phyloP scores from a whole-genome alignment of 2,888 invertebrate species.

The Trilocha varians region DNA sequence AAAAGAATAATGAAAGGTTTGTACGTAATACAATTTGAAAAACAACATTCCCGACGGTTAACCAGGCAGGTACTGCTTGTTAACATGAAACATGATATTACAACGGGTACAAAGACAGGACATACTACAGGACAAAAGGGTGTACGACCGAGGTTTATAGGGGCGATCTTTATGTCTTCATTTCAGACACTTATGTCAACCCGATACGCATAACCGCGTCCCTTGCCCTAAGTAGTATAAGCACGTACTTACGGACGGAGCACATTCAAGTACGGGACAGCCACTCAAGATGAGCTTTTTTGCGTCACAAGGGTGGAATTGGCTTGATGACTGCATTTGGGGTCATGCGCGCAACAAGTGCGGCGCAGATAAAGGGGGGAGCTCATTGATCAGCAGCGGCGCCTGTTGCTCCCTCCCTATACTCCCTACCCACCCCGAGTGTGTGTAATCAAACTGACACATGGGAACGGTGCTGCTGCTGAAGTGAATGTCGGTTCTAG shows the following conservation, averaged over 20 bases:
- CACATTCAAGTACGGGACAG: neutral
- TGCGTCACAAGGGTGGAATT: neutral
- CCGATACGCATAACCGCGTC: neutral
- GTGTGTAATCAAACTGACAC: conserved; percentile 42
- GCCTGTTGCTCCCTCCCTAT: conserved; percentile 53
- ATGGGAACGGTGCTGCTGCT: conserved; percentile 13
- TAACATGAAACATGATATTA: neutral
- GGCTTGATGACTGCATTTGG: conserved; percentile 17
- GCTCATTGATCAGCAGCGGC: conserved; percentile 59
- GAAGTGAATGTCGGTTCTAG: conserved; percentile 5
- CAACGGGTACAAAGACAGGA: neutral
- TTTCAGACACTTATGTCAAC: neutral
- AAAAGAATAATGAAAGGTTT: no score
- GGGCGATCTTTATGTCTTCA: neutral
- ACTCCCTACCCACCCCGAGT: conserved; percentile 10
- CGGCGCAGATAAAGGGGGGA: conserved; percentile 48
- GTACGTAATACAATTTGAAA: no score
- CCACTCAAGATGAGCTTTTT: neutral
- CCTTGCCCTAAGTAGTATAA: neutral
- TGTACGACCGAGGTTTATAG: neutral
- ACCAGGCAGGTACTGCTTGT: no score
- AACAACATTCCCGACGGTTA: no score
- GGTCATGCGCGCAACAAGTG: conserved; percentile 64
- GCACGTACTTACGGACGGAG: neutral
- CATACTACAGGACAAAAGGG: neutral